A percentile compares a stretch with the other conserved stretches of the same genome.
These are phyloP conservation scores for Melangyna quadrimaculata DNA, from an alignment of 2,888 invertebrate species.

Conservation along the genomic window DNA sequence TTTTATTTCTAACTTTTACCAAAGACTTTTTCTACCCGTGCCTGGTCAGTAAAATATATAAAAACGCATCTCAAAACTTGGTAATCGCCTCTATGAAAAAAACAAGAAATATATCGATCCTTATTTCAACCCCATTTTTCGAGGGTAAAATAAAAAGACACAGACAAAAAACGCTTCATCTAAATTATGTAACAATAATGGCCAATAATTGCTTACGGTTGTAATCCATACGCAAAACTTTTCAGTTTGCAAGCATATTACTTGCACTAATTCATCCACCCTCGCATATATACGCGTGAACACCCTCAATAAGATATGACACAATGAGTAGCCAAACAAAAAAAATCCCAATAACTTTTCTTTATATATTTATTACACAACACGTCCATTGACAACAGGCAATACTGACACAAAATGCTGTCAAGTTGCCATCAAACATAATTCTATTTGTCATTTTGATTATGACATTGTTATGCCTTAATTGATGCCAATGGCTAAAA, in stretches of 20 bases:
- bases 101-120: neutral
- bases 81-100: too few relatives aligned
- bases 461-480: conserved; percentile 81
- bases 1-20: too few relatives aligned
- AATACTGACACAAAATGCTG: conserved; percentile 72
- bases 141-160: neutral
- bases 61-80: too few relatives aligned
- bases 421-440: conserved; percentile 79
- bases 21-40: too few relatives aligned
- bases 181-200: conserved; percentile 65
- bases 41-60: too few relatives aligned
- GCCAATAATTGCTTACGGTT: conserved; percentile 64
- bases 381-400: conserved; percentile 5
- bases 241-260: conserved; percentile 10
- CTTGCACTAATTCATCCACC: conserved; percentile 1
- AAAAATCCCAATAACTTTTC: neutral
- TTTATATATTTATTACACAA: too few relatives aligned
- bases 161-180: conserved; percentile 24
- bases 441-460: conserved; percentile 81
- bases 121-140: conserved; percentile 5
- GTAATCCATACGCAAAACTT: conserved; percentile 52
- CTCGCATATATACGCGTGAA: neutral
- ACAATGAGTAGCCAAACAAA: neutral
- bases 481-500: conserved; percentile 76
- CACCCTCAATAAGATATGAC: conserved; percentile 31